Evolutionary conservation across 2,113 vertebrate genomes (phyloP), one percentile per base, ranked within the genome.

Genomic region (Ciconia maguari): DNA sequence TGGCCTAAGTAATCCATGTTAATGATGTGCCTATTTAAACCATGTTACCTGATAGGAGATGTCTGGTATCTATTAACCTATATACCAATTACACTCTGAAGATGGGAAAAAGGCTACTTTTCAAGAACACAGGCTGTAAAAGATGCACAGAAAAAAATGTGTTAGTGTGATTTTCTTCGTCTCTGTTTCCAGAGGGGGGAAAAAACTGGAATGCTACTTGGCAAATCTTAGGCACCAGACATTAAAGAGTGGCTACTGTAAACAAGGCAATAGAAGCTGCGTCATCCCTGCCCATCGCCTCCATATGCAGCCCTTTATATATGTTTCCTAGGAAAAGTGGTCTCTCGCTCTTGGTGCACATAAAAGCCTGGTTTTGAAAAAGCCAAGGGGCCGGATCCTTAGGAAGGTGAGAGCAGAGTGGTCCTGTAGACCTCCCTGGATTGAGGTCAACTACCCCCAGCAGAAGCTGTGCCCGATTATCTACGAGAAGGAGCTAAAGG

Each of bases 11-110:
- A 95, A 88, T 85, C 74, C 69, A 86, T 36, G 76, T 93, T 80
- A 95, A 83, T 93, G 81, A 89, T 20, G 68, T 78, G 65, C 85
- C 93, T 95, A 84, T 95, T 97, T 96, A 96, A 97, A 93, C 82
- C 71, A 22, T 88, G 93, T 95, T 96, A 91, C 89, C 75, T 94
- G 93, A 96, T 94, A 93, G 93, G 85, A 95, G 68, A 79, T 92
- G 80, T 93, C 95, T 92, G 87, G 76, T 58, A 64, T 68, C 75
- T 87, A 82, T 84, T 58, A 48, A 92, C 94, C 81, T 4, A 0
- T 18, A 12, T 55, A 38, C 42, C 83, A 95, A 49, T 76, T 80
- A 46, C 26, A 19, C 54, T 62, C 58, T 16, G 54, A 88, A 82
- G 92, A 74, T 38, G 42, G 34, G 30, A 5, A 46, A 44, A 72